Evolutionary conservation across 1,140 invertebrate genomes (phyloP), one percentile per base, ranked within the genome.

Genomic region (Coptotermes formosanus): DNA sequence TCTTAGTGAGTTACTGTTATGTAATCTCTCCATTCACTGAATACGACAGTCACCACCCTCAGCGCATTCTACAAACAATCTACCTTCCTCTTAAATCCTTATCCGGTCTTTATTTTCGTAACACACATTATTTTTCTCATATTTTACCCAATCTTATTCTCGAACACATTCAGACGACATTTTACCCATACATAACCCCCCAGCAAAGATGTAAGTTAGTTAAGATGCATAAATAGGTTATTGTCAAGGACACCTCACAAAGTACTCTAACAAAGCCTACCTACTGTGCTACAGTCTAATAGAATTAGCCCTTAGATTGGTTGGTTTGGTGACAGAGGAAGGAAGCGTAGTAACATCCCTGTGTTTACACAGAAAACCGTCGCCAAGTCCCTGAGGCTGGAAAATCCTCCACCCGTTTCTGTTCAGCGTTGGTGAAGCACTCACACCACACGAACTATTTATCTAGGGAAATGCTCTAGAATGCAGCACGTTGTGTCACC

Each of bases 171-270:
- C 64, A 14, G 64, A n/a, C 64, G 64, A 75, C 25, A 55, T 16
- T 55, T 9, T 21, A 21, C 12, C 59, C 7, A 8, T 23, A 19
- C 59, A 23, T 1, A 64, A 21, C 59, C 12, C 38, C 7, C 14
- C 25, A 25, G 64, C 30, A 75, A 75, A 75, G 25, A 75, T 75
- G 9, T 30, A 75, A 75, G 7, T 75, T 75, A n/a, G 64, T 75
- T 75, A 75, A 75, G n/a, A 30, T 75, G 25, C 64, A 30, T 75
- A 75, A 75, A 75, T 75, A 75, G 64, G 64, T 75, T 75, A 75
- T 30, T 75, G 64, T 75, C 25, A 75, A 75, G 64, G 25, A 14
- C 64, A 30, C 25, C 64, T 75, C n/a, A 75, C 64, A 75, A 75
- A 75, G 64, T 75, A 75, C 64, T 75, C 7, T 75, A 75, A 75